These are phyloP conservation scores for Drosophila nikananu DNA, from an alignment of 1,140 invertebrate species.

Conservation along the genomic window DNA sequence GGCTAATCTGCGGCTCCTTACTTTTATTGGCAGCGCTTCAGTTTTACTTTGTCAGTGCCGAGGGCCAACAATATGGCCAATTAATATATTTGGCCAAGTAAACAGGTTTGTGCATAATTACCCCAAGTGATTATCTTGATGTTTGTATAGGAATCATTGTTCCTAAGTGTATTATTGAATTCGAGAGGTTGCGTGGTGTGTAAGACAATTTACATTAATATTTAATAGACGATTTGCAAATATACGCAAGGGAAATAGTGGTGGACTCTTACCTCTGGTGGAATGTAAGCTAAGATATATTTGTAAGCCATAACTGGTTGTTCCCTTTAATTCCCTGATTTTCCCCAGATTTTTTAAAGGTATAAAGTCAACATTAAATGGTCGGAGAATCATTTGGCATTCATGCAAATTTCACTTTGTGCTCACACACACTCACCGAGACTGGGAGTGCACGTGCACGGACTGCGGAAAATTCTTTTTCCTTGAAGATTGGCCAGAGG, in stretches of 20 bases:
- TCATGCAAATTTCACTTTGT: constrained; percentile 59
- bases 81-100: constrained; percentile 19
- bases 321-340: background rate
- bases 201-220: background rate
- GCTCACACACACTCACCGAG: background rate
- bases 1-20: constrained; percentile 64
- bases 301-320: too few relatives aligned
- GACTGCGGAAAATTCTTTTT: constrained; percentile 29
- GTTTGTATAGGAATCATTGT: background rate
- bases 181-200: background rate
- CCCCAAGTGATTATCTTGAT: background rate
- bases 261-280: background rate
- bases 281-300: background rate
- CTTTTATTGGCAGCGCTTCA: constrained; percentile 63
- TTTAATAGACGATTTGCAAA: background rate
- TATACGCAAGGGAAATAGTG: background rate
- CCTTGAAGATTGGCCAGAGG: constrained; percentile 21
- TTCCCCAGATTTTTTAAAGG: constrained; percentile 2
- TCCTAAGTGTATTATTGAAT: background rate
- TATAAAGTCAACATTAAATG: constrained; percentile 3
- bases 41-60: constrained; percentile 43
- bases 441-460: constrained; percentile 18
- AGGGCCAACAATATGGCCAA: constrained; percentile 21
- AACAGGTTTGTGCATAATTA: constrained; percentile 7
- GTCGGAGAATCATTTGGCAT: constrained; percentile 26